Evolutionary conservation across 2,113 vertebrate species (phyloP).

Genomic region (Pholis gunnellus): DNA sequence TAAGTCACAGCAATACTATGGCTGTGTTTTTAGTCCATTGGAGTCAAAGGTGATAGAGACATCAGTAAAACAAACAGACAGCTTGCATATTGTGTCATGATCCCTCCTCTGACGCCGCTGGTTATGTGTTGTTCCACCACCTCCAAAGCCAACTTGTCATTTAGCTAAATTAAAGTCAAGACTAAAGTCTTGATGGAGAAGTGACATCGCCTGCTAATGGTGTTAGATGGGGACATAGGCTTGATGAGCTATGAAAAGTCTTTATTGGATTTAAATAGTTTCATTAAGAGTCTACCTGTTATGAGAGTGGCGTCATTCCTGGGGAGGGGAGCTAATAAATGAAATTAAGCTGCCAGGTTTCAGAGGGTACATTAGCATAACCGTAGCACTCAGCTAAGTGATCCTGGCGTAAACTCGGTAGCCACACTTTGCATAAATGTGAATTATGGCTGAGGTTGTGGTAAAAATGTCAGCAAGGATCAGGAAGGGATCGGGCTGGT

Average conservation of each 20-base stretch:
- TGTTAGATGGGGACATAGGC: conserved; percentile 13
- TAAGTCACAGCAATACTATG: background rate
- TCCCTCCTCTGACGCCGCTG: background rate
- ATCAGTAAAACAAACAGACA: conserved; percentile 12
- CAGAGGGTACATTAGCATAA: conserved; percentile 66
- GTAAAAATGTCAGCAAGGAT: conserved; percentile 41
- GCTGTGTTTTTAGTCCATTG: conserved; percentile 1
- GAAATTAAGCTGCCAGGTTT: conserved; percentile 60
- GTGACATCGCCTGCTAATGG: conserved; percentile 13
- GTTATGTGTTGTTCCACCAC: background rate
- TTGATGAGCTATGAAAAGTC: conserved; percentile 2
- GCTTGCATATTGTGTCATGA: no score
- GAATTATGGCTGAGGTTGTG: conserved; percentile 41
- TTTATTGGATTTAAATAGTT: conserved; percentile 59
- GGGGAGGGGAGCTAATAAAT: conserved; percentile 48
- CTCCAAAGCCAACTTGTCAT: conserved; percentile 32
- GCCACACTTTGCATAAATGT: conserved; percentile 48
- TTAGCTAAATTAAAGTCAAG: conserved; percentile 21
- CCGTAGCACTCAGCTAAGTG: conserved; percentile 46
- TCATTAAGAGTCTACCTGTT: conserved; percentile 44
- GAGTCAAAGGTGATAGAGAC: conserved; percentile 19
- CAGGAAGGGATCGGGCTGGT: background rate
- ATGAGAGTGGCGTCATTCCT: conserved; percentile 4
- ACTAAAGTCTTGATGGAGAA: conserved; percentile 5
- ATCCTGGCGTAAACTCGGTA: conserved; percentile 54